Conservation (phyloP, 2,113 vertebrate species). For the Lepus europaeus region DNA sequence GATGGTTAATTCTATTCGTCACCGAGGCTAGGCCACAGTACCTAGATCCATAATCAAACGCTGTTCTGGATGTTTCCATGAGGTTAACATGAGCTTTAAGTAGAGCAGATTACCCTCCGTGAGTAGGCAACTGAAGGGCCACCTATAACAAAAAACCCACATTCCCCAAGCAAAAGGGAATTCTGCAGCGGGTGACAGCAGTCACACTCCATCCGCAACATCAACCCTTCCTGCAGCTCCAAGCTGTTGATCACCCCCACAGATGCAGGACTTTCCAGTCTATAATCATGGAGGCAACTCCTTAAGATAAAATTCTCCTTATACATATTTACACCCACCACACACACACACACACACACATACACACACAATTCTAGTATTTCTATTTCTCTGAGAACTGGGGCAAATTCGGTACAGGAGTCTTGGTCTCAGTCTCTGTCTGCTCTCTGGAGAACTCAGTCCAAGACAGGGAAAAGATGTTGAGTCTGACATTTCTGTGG, state of each 20-base stretch:
- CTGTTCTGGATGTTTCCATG: background rate
- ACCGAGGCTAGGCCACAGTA: background rate
- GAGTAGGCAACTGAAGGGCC: background rate
- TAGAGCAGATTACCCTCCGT: background rate
- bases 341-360: background rate
- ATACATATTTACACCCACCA: background rate
- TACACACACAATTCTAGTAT: background rate
- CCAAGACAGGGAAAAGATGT: background rate
- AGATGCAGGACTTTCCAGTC: background rate
- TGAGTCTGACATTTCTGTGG: background rate
- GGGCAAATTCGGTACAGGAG: background rate
- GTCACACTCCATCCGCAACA: background rate
- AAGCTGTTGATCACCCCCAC: background rate
- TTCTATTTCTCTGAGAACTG: background rate
- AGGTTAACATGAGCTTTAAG: background rate
- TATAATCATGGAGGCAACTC: background rate
- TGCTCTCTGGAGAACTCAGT: constrained; percentile 5
- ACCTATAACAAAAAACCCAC: background rate
- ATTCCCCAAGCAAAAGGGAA: background rate
- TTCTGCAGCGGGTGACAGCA: background rate
- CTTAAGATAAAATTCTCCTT: constrained; percentile 20
- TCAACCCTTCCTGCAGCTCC: background rate
- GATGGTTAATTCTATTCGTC: background rate
- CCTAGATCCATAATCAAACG: background rate
- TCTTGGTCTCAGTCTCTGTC: background rate